Evolutionary conservation across 2,113 vertebrate species (phyloP).

Genomic region (Xiphorhynchus elegans): DNA sequence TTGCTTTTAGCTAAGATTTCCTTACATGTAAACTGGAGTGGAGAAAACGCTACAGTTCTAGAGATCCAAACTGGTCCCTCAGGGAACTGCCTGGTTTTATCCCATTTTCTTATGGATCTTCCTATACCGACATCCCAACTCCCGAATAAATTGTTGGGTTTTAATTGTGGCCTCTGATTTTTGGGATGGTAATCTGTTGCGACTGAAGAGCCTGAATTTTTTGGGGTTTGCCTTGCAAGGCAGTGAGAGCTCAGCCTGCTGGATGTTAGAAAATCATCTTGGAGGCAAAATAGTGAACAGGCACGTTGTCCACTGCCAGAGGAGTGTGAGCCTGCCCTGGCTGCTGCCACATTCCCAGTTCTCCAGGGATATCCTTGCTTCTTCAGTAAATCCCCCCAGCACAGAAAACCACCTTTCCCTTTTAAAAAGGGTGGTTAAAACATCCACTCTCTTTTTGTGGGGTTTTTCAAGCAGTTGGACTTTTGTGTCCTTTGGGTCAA

Average conservation of each 20-base stretch:
- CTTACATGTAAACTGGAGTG: neutral
- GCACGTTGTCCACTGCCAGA: neutral
- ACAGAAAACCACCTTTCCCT: neutral
- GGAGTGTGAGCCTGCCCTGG: too few species aligned
- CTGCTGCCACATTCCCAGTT: neutral
- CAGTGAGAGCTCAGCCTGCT: accelerated
- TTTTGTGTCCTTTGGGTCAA: neutral
- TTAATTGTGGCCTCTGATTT: neutral
- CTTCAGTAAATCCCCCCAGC: neutral
- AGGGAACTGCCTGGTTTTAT: neutral
- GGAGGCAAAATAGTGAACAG: neutral
- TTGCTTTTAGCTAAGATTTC: neutral
- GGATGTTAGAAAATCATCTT: neutral
- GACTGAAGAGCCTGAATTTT: neutral
- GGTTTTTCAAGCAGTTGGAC: neutral
- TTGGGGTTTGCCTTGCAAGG: neutral
- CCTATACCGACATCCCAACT: neutral
- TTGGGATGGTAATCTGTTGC: accelerated
- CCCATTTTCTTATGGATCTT: accelerated
- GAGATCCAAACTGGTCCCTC: accelerated
- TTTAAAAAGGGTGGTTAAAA: neutral
- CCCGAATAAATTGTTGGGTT: neutral
- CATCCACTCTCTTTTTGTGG: accelerated
- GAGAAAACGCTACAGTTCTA: neutral
- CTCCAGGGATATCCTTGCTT: neutral